A percentile compares a stretch with the other conserved stretches of the same genome.
Conservation (phyloP, 1,140 invertebrate species). For the Trichomalopsis sarcophagae region DNA sequence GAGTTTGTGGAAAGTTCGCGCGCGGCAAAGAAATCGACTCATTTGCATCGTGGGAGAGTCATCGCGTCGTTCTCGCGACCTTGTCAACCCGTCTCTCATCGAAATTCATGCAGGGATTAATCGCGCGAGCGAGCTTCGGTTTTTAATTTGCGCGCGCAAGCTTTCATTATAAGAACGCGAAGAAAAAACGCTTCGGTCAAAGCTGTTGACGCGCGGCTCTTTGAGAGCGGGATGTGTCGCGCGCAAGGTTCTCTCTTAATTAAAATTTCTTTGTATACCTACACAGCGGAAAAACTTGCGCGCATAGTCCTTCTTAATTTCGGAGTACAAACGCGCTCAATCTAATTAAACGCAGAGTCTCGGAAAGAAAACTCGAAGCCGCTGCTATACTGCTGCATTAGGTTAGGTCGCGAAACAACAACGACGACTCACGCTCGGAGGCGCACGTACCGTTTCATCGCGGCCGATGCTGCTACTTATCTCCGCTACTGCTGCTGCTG, state of each 20-base stretch:
- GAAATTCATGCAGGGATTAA: background rate
- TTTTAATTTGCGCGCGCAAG: no score
- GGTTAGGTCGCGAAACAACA: background rate
- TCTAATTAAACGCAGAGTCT: background rate
- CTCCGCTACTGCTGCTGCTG: background rate
- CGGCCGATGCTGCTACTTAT: conserved; percentile 5
- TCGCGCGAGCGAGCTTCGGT: no score
- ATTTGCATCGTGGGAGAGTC: background rate
- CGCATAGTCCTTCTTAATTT: no score
- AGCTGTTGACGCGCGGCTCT: no score
- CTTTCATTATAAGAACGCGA: no score
- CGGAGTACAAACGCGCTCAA: no score
- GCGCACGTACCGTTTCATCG: conserved; percentile 9
- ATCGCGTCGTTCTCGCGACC: background rate
- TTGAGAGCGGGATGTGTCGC: no score
- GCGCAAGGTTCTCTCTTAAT: background rate
- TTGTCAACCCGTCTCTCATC: background rate
- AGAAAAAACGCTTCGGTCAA: no score
- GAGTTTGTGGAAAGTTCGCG: conserved; percentile 11
- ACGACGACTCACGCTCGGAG: no score
- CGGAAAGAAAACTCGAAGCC: no score
- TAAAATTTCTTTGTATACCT: background rate
- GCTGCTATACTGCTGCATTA: no score
- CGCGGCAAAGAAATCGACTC: background rate
- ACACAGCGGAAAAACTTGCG: background rate